A percentile compares a stretch with the other conserved stretches of the same genome.
phyloP scores from a whole-genome alignment of 2,888 invertebrate species.

The Cephus runcator region DNA sequence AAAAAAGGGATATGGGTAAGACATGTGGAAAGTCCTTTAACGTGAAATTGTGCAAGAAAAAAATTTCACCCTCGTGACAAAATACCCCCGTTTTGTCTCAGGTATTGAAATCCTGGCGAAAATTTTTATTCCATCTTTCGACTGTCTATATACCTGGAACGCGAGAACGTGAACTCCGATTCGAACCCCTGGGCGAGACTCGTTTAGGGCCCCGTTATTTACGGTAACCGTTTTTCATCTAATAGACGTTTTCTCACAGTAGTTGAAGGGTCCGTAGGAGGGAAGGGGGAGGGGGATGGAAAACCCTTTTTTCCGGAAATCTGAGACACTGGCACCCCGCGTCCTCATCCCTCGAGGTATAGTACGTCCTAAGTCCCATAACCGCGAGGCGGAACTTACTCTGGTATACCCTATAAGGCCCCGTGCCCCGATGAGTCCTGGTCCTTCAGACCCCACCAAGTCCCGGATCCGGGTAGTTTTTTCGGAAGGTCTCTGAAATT shows the following conservation, averaged over 20 bases:
- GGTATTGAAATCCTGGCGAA: background rate
- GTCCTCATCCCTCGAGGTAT: background rate
- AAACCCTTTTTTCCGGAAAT: conserved; percentile 42
- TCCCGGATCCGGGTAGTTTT: background rate
- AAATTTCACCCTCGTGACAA: background rate
- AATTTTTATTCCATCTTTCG: background rate
- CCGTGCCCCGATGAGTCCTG: background rate
- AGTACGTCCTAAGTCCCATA: background rate
- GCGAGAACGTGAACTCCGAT: conserved; percentile 42
- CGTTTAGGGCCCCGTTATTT: conserved; percentile 47
- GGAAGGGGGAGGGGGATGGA: conserved; percentile 29
- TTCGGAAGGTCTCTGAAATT: background rate
- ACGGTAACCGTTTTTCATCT: conserved; percentile 50
- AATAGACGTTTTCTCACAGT: conserved; percentile 56
- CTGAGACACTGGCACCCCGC: conserved; percentile 9
- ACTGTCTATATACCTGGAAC: conserved; percentile 45
- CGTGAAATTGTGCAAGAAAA: background rate
- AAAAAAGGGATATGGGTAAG: background rate
- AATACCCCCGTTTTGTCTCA: background rate
- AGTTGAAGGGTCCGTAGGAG: conserved; percentile 23
- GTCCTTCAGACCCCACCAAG: background rate
- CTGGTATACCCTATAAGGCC: background rate
- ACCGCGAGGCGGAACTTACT: background rate
- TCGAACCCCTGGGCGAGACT: conserved; percentile 40
- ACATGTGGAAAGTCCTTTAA: background rate